Base-by-base conservation (phyloP, 2,113 vertebrate genomes). In the Hippocampus abdominalis region DNA sequence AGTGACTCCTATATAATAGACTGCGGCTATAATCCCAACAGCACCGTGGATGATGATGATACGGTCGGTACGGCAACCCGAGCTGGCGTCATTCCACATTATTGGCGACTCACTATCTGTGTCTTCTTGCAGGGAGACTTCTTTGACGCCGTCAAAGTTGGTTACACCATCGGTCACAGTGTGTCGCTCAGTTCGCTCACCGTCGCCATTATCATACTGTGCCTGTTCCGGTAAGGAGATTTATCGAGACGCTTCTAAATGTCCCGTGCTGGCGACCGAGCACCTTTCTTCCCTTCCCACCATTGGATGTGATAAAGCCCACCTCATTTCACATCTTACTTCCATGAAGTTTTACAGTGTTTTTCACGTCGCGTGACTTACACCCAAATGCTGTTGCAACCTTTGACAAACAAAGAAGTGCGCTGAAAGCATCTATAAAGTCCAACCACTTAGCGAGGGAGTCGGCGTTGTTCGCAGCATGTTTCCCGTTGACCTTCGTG, bases 141-240 rank as follows among this genome's bases (percentile, higher is more conserved):
- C 83, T 95, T 91, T 1, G 71, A 54, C 2, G 88, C 92, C 0
- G 90, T 99, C 85, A 96, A 95, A 93, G 95, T 93, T 0, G 94
- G 96, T 49, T 99, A 98, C 91, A 98, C 96, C 71, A 83, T 99
- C 0, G 97, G 97, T 8, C 92, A 99, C 82, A 93, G 94, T 13
- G 79, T 98, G 4, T 99, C 97, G 0, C 94, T 99, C 7, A 78
- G 94, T 2, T 92, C 94, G 57, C 94, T 99, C 60, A 93, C 93
- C 0, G 77, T 90, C 0, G 95, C 96, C 79, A 95, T 95, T 78
- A 86, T 93, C 69, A 95, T 98, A 62, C 83, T 99, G 48, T 87
- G 84, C 71, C 72, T 86, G 29, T 89, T 89, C 57, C 77, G 82
- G 87, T 89, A 81, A 87, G 84, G n/a, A 74, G 42, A 53, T 66